phyloP scores from a whole-genome alignment of 2,113 vertebrate genomes.

The Charadrius vociferus region DNA sequence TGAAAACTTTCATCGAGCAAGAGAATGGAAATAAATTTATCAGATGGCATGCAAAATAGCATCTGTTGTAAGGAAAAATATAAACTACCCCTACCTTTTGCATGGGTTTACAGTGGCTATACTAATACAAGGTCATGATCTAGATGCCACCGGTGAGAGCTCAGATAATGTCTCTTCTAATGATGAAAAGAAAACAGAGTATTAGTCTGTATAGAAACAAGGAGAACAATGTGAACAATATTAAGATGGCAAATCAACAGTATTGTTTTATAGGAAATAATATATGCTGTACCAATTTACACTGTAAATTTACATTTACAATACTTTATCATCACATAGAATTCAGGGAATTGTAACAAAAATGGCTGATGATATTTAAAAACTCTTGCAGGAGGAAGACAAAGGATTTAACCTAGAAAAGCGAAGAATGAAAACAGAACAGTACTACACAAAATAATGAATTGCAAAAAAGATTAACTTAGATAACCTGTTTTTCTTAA shows the following conservation, averaged over 20 bases:
- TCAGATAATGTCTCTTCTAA: not conserved
- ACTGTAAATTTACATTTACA: not conserved
- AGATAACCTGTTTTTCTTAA: not conserved
- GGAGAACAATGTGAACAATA: not conserved
- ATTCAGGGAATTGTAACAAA: not conserved
- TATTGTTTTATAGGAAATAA: not conserved
- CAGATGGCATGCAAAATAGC: not conserved
- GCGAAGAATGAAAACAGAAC: not conserved
- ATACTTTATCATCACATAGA: not conserved
- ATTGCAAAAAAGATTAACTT: not conserved
- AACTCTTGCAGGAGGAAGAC: not conserved
- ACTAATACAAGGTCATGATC: not conserved
- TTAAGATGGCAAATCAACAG: not conserved
- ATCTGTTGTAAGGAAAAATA: not conserved
- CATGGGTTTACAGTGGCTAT: not conserved
- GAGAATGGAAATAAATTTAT: not conserved
- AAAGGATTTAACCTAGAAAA: not conserved
- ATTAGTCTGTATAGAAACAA: not conserved
- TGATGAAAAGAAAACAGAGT: not conserved
- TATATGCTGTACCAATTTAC: not conserved
- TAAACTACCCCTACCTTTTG: not conserved
- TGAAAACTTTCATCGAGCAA: not conserved
- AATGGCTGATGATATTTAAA: not conserved
- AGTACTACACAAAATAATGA: not conserved
- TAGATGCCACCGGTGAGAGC: not conserved